Evolutionary conservation across 2,113 vertebrate genomes (phyloP).

Genomic region (Pheucticus melanocephalus): DNA sequence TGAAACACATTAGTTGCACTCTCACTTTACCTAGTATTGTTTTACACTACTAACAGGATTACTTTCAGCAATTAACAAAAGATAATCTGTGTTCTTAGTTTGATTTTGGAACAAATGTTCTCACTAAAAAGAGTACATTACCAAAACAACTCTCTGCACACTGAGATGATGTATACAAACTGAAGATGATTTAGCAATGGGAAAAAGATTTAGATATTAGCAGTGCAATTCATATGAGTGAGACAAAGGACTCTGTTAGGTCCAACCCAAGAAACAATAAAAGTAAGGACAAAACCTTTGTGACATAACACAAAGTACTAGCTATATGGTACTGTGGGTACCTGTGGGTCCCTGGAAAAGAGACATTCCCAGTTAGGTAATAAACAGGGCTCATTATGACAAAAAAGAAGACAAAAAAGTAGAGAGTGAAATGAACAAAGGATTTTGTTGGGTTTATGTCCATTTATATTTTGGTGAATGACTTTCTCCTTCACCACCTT

Average conservation of each 20-base stretch:
- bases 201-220: not conserved
- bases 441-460: not conserved
- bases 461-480: not conserved
- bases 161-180: not conserved
- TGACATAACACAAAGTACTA: not conserved
- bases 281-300: not conserved
- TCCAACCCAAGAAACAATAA: not conserved
- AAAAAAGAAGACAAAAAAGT: not conserved
- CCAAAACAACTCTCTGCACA: not conserved
- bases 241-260: not conserved
- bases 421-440: not conserved
- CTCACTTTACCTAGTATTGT: not conserved
- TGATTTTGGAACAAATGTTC: not conserved
- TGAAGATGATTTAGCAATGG: not conserved
- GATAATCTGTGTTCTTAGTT: not conserved
- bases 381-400: not conserved
- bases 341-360: not conserved
- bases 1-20: not conserved
- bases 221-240: not conserved
- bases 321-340: not conserved
- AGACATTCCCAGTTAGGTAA: not conserved
- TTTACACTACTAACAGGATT: not conserved
- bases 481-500: accelerated
- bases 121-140: not conserved
- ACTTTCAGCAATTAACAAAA: not conserved